Percentiles rank a stretch among this genome's conserved stretches.
Conservation (phyloP, 2,113 vertebrate genomes). For the Pygoscelis antarcticus region DNA sequence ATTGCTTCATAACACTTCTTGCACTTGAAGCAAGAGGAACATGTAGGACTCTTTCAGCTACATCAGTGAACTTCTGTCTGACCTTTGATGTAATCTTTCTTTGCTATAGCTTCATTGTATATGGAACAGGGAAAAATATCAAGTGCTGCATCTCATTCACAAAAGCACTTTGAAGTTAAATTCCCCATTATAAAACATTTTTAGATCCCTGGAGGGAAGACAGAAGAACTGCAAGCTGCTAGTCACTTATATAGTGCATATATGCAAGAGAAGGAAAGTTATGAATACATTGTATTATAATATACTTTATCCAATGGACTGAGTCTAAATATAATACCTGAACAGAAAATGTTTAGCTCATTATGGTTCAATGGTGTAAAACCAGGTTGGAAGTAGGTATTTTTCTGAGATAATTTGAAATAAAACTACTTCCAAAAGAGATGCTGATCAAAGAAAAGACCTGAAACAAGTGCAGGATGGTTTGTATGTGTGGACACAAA, state of each 20-base stretch:
- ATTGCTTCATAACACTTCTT: neutral
- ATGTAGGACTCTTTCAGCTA: neutral
- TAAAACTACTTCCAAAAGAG: neutral
- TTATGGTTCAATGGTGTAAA: neutral
- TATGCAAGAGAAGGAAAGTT: neutral
- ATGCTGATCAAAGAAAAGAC: neutral
- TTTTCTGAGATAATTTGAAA: neutral
- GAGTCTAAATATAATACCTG: neutral
- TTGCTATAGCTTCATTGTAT: constrained; percentile 9
- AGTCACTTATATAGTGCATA: neutral
- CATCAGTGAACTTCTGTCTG: neutral
- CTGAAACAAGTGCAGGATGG: neutral
- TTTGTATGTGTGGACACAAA: neutral
- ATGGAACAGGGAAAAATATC: neutral
- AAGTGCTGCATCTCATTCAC: constrained; percentile 24
- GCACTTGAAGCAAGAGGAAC: neutral
- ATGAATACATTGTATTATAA: neutral
- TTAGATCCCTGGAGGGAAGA: neutral
- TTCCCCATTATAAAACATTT: constrained; percentile 14
- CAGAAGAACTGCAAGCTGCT: neutral
- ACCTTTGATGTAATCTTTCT: constrained; percentile 5
- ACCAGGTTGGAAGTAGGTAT: neutral
- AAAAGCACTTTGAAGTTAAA: constrained; percentile 21
- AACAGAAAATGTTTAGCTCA: neutral
- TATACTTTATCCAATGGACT: neutral